Percentiles rank a stretch among this genome's conserved stretches.
Evolutionary conservation across 1,140 invertebrate genomes (phyloP).

Genomic region (Ceratina calcarata): DNA sequence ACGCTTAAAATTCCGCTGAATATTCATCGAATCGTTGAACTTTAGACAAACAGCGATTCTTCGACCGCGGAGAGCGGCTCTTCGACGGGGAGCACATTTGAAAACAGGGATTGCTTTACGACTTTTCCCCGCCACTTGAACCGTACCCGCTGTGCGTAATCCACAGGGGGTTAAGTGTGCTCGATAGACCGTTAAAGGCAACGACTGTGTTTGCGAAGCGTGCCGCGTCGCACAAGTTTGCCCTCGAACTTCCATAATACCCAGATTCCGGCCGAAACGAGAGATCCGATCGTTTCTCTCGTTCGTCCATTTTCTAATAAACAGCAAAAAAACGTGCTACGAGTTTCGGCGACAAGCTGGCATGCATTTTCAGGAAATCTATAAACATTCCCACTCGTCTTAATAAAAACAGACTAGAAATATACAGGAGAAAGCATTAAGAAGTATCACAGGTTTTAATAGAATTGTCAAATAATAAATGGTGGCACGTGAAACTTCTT

Average conservation of each 20-base stretch:
- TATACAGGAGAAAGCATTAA: too few relatives aligned
- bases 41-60: background rate
- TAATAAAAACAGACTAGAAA: too few relatives aligned
- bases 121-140: background rate
- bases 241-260: conserved; percentile 30
- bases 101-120: conserved; percentile 5
- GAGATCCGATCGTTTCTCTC: background rate
- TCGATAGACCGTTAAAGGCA: conserved; percentile 57
- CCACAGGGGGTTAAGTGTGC: conserved; percentile 38
- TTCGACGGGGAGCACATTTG: background rate
- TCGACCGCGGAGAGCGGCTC: background rate
- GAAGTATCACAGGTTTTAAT: too few relatives aligned
- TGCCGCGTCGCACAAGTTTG: conserved; percentile 22
- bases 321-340: too few relatives aligned
- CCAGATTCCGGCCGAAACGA: too few relatives aligned
- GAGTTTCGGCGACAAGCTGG: too few relatives aligned
- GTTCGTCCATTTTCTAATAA: background rate
- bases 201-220: conserved; percentile 54
- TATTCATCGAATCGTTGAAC: background rate
- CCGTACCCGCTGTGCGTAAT: conserved; percentile 37
- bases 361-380: too few relatives aligned
- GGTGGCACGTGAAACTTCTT: too few relatives aligned
- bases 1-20: background rate
- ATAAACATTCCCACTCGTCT: too few relatives aligned
- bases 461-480: too few relatives aligned